phyloP scores from a whole-genome alignment of 2,888 invertebrate genomes.

The Agrilus mali region DNA sequence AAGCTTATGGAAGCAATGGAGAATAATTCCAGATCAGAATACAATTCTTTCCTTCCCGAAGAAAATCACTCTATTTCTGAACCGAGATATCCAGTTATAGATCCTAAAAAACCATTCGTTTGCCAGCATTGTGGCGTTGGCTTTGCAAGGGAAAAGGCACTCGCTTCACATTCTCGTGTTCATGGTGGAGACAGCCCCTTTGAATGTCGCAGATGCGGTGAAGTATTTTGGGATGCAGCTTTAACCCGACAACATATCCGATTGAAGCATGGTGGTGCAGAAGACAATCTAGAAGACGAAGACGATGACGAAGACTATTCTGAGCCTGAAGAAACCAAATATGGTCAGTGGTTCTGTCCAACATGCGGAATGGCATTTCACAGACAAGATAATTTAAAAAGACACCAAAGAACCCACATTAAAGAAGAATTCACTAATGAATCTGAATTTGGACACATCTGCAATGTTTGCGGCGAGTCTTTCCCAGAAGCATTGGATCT shows the following conservation, averaged over 20 bases:
- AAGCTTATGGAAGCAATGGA: slow-evolving; percentile 37
- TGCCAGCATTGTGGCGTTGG: slow-evolving; percentile 65
- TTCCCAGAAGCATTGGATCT: slow-evolving; percentile 65
- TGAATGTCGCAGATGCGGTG: slow-evolving; percentile 68
- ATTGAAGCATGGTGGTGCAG: slow-evolving; percentile 40
- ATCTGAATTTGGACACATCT: slow-evolving; percentile 43
- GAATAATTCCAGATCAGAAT: slow-evolving; percentile 26
- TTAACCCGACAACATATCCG: slow-evolving; percentile 48
- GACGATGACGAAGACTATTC: slow-evolving; percentile 41
- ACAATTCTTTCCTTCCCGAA: slow-evolving; percentile 19
- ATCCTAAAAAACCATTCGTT: slow-evolving; percentile 67
- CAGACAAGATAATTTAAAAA: slow-evolving; percentile 57
- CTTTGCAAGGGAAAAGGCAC: slow-evolving; percentile 70
- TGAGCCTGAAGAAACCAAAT: slow-evolving; percentile 41
- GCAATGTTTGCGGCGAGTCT: slow-evolving; percentile 68
- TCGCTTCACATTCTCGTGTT: slow-evolving; percentile 62
- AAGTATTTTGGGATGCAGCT: slow-evolving; percentile 63
- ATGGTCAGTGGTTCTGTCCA: slow-evolving; percentile 51
- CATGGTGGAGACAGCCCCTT: slow-evolving; percentile 71
- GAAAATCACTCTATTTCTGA: slow-evolving; percentile 18
- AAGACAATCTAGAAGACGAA: slow-evolving; percentile 22
- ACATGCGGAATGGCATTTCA: slow-evolving; percentile 72
- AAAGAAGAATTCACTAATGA: slow-evolving; percentile 25
- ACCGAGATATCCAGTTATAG: slow-evolving; percentile 43
- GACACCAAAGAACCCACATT: slow-evolving; percentile 43